phyloP scores from a whole-genome alignment of 1,140 invertebrate genomes.

The Bombus affinis region DNA sequence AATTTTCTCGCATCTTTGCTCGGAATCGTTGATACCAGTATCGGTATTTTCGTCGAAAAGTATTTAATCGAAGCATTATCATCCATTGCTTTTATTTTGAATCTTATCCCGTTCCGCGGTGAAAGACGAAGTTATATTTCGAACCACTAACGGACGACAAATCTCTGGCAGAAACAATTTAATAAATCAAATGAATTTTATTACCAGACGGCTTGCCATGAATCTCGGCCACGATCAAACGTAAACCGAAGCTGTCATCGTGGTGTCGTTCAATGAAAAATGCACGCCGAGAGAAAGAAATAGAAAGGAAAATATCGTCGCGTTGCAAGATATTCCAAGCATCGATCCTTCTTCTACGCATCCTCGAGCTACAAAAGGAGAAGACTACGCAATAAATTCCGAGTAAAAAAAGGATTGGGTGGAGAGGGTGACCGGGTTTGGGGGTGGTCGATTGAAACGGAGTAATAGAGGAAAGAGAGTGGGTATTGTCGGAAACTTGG shows the following conservation, averaged over 20 bases:
- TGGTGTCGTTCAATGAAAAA: slow-evolving; percentile 16
- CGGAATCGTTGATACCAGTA: no score
- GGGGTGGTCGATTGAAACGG: slow-evolving; percentile 43
- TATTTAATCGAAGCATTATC: not conserved
- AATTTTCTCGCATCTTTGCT: not conserved
- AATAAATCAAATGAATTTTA: slow-evolving; percentile 21
- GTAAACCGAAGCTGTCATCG: slow-evolving; percentile 4
- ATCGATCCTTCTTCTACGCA: slow-evolving; percentile 31
- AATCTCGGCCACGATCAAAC: slow-evolving; percentile 6
- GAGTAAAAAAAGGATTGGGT: slow-evolving; percentile 15
- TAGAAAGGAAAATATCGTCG: not conserved
- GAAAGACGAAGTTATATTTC: not conserved
- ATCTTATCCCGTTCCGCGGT: not conserved
- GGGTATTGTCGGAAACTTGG: slow-evolving; percentile 64
- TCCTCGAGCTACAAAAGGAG: slow-evolving; percentile 20
- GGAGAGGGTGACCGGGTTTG: no score
- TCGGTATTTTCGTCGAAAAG: no score
- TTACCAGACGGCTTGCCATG: not conserved
- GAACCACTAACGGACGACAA: not conserved
- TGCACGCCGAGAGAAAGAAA: not conserved
- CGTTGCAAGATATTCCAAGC: slow-evolving; percentile 3
- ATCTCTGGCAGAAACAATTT: not conserved
- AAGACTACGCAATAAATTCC: slow-evolving; percentile 39
- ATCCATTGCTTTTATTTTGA: no score
- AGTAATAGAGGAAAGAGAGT: slow-evolving; percentile 44